Base-by-base conservation (phyloP, 2,113 vertebrate genomes). In the Cavia aperea region DNA sequence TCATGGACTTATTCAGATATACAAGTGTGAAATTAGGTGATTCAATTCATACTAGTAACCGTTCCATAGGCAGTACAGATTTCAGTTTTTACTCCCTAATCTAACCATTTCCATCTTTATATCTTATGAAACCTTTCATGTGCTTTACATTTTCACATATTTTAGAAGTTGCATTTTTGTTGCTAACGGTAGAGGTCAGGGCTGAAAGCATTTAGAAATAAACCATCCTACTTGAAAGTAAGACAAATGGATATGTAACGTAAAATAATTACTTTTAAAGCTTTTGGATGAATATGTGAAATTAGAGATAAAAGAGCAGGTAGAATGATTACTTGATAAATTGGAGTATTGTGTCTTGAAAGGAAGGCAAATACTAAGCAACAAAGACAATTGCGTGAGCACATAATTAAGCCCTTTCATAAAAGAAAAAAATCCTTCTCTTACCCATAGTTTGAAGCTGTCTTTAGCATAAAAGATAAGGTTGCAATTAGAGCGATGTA, bases 281-380 rank as follows among this genome's bases (percentile, higher is more conserved):
- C 73, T 85, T 94, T 96, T 81, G 23, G 56, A 94, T 95, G 91
- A 97, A 95, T 94, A 77, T 33, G 51, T 89, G 85, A 96, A 96
- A 96, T 97, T 94, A 93, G 39, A 95, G 81, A 94, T 84, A 92
- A 95, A 95, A 94, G 65, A 94, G 39, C 91, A 96, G 94, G 95
- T 96, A 96, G 54, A 95, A 95, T 95, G 95, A 95, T 96, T 96
- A 92, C 51, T 90, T 89, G 95, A 97, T 95, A 94, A 96, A 95
- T 95, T 95, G 89, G 68, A 94, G 84, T 92, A 97, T 97, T 96
- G 94, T 96, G 91, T 92, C 96, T 95, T 96, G 88, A 97, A 97
- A 96, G 87, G 89, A 95, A 96, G 92, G 62, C 31, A 90, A 95
- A 95, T 96, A 95, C 82, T 84, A 89, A 94, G 29, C 83, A 93